Evolutionary conservation across 2,888 invertebrate genomes (phyloP), one percentile per base, ranked within the genome.

Genomic region (Trissoscelio sp.): DNA sequence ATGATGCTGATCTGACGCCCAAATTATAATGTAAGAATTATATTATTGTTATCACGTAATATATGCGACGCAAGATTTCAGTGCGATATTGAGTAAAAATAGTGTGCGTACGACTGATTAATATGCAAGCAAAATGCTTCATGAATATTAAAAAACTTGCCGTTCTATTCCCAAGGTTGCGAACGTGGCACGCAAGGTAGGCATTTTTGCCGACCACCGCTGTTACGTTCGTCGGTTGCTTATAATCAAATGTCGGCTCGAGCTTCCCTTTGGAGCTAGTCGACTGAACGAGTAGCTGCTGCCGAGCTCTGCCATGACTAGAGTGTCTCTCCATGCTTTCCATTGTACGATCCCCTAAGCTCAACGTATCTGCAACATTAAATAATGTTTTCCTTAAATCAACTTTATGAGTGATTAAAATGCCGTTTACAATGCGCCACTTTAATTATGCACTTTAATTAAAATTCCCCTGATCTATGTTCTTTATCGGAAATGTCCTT

Each of bases 171-270:
- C 88, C 91, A 55, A 91, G 87, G 85, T 91, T 89, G 70, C 89
- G 89, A 51, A 91, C 91, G 66, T 90, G 87, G 73, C 91, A 91
- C 42, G 91, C 90, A 67, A 91, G 89, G 84, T 91, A 91, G 83
- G 91, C 91, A 77, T 89, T 86, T 85, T 91, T 90, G n/a, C 91
- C 91, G 37, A 90, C 88, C 34, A 91, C 86, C 5, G 91, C 91
- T n/a, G 91, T 91, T 74, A 91, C 88, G 83, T 91, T 91, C 44
- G 88, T 89, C 58, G 87, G 87, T 67, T 90, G 91, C 48, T 84
- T 81, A 66, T 86, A 86, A 84, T 91, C 91, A 85, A 91, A 91
- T 57, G 88, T 88, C 4, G 91, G 91, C 70, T 91, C 91, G n/a
- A 85, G 85, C 79, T 89, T 91, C 60, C 87, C 70, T 80, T 90